These are phyloP conservation scores for Myiothlypis chrysogaster DNA, from an alignment of 2,797 vertebrate genomes.

Conservation along the genomic window DNA sequence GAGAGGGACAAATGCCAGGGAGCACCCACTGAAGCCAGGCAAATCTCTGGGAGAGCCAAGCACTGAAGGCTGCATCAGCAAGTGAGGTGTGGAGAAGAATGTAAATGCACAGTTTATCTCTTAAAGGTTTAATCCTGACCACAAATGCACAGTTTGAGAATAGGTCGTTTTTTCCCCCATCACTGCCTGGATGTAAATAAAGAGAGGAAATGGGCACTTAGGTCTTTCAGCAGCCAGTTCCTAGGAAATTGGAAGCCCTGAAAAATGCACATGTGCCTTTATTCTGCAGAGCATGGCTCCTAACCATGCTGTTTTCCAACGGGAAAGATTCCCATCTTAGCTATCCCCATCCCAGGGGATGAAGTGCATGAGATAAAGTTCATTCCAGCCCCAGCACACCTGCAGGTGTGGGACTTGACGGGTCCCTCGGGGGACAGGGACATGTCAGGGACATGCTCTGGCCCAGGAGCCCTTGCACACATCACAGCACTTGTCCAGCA, in stretches of 20 bases:
- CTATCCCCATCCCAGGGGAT: background rate
- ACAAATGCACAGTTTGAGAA: background rate
- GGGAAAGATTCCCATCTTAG: background rate
- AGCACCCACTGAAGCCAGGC: background rate
- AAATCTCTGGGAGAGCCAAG: background rate
- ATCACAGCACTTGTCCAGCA: background rate
- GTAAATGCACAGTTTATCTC: background rate
- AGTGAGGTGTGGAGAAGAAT: background rate
- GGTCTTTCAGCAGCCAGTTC: background rate
- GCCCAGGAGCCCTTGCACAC: accelerated
- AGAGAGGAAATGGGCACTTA: background rate
- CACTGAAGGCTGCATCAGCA: background rate
- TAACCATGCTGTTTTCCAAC: background rate
- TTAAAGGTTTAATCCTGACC: background rate
- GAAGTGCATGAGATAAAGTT: background rate
- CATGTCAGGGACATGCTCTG: background rate
- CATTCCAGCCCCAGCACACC: background rate
- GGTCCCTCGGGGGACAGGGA: background rate
- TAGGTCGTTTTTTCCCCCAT: background rate
- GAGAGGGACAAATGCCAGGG: background rate
- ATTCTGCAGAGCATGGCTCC: background rate
- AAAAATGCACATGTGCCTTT: accelerated
- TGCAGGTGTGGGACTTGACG: background rate
- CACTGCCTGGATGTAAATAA: background rate
- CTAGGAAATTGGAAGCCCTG: background rate